A percentile compares a stretch with the other conserved stretches of the same genome.
phyloP scores from a whole-genome alignment of 2,888 invertebrate species.

The Spisula solida region DNA sequence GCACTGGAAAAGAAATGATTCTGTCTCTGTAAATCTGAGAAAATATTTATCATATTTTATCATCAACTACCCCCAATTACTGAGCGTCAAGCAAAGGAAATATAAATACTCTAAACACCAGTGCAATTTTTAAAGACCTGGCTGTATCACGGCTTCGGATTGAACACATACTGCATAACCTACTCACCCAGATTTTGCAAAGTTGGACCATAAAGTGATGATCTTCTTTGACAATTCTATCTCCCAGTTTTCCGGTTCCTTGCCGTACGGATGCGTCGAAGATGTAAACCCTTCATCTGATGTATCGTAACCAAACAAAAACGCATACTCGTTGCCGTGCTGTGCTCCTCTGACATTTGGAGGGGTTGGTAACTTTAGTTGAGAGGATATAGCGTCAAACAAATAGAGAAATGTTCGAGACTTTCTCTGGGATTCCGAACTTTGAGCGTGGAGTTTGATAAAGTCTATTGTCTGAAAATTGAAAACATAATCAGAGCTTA shows the following conservation, averaged over 20 bases:
- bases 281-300: conserved; percentile 77
- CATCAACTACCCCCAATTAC: no score
- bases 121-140: no score
- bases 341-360: conserved; percentile 79
- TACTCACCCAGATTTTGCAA: conserved; percentile 95
- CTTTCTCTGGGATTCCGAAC: neutral
- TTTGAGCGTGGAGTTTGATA: conserved; percentile 31
- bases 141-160: no score
- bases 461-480: conserved; percentile 32
- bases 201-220: conserved; percentile 98
- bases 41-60: no score
- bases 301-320: conserved; percentile 51
- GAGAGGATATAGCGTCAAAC: conserved; percentile 74
- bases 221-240: conserved; percentile 93
- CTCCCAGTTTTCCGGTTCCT: conserved; percentile 92
- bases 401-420: conserved; percentile 55
- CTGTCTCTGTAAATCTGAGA: no score
- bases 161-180: neutral
- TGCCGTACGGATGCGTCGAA: conserved; percentile 87
- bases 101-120: no score
- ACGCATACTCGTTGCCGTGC: conserved; percentile 80
- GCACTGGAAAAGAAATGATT: no score
- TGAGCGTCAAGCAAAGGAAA: no score
- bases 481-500: conserved; percentile 54
- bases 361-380: conserved; percentile 63